A percentile compares a stretch with the other conserved stretches of the same genome.
Conservation (phyloP, 2,113 vertebrate species). For the Dissostichus mawsoni region DNA sequence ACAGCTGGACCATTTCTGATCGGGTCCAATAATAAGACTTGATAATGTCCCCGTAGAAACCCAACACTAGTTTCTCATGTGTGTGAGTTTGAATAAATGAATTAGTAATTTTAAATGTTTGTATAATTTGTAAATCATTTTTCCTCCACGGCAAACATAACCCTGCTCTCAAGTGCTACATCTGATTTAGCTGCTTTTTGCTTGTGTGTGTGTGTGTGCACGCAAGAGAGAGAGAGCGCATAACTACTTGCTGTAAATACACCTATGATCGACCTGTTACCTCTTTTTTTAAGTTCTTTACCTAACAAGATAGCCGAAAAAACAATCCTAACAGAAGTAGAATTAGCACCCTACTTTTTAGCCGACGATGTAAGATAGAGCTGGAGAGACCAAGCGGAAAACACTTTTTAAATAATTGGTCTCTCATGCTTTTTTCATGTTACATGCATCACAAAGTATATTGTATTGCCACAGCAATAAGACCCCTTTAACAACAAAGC, state of each 20-base stretch:
- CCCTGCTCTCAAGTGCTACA: slow-evolving; percentile 13
- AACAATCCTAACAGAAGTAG: not conserved
- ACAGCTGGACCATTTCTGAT: slow-evolving; percentile 64
- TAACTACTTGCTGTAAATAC: slow-evolving; percentile 9
- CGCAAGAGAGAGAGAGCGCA: not conserved
- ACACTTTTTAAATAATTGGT: not conserved
- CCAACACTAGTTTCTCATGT: slow-evolving; percentile 48
- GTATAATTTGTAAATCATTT: slow-evolving; percentile 42
- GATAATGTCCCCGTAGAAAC: slow-evolving; percentile 63
- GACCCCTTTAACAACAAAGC: slow-evolving; percentile 10
- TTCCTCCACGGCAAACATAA: slow-evolving; percentile 26
- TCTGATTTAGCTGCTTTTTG: slow-evolving; percentile 10
- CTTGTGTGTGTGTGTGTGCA: not conserved
- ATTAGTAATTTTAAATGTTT: slow-evolving; percentile 51
- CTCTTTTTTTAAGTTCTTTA: not conserved
- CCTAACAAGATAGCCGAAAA: not conserved
- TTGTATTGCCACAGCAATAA: slow-evolving; percentile 2
- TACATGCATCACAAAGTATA: not conserved
- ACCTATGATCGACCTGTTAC: slow-evolving; percentile 1
- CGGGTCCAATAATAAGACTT: slow-evolving; percentile 66
- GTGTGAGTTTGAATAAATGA: slow-evolving; percentile 68
- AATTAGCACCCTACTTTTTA: not conserved
- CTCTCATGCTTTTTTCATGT: slow-evolving; percentile 9
- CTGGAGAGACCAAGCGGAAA: slow-evolving; percentile 4
- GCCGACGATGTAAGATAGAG: not conserved